A percentile compares a stretch with the other conserved stretches of the same genome.
Evolutionary conservation across 2,888 invertebrate species (phyloP).

Genomic region (Criorhina ranunculi): DNA sequence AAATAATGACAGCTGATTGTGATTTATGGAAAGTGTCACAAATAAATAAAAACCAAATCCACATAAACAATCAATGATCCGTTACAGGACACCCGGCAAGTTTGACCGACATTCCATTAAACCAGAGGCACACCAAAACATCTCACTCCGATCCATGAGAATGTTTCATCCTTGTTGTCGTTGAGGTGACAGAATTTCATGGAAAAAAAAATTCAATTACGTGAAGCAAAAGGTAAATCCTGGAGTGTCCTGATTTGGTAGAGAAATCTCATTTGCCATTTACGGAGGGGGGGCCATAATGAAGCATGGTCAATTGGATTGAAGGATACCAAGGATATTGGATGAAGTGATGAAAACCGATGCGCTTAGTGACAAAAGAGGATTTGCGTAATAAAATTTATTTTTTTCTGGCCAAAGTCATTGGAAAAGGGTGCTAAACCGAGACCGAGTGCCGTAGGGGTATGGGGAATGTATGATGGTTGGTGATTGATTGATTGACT

Average conservation of each 20-base stretch:
- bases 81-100: constrained; percentile 2
- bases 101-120: constrained; percentile 41
- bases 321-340: background rate
- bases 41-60: constrained; percentile 19
- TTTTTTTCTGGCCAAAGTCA: too few relatives aligned
- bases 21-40: constrained; percentile 49
- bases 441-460: background rate
- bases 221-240: constrained; percentile 66
- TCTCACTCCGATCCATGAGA: background rate
- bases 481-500: constrained; percentile 42
- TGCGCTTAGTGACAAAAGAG: constrained; percentile 14
- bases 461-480: constrained; percentile 23
- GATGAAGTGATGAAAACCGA: constrained; percentile 12
- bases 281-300: constrained; percentile 64
- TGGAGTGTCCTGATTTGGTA: constrained; percentile 51
- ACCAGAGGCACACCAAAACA: constrained; percentile 2
- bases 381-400: constrained; percentile 46
- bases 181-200: constrained; percentile 33
- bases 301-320: constrained; percentile 72
- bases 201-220: constrained; percentile 65
- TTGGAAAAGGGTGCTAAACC: background rate
- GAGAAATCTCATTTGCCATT: constrained; percentile 61
- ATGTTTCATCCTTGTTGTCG: constrained; percentile 27
- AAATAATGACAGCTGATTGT: constrained; percentile 37
- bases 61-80: constrained; percentile 40